A percentile compares a stretch with the other conserved stretches of the same genome.
phyloP scores from a whole-genome alignment of 1,140 invertebrate genomes.

The Kradibia gibbosae region DNA sequence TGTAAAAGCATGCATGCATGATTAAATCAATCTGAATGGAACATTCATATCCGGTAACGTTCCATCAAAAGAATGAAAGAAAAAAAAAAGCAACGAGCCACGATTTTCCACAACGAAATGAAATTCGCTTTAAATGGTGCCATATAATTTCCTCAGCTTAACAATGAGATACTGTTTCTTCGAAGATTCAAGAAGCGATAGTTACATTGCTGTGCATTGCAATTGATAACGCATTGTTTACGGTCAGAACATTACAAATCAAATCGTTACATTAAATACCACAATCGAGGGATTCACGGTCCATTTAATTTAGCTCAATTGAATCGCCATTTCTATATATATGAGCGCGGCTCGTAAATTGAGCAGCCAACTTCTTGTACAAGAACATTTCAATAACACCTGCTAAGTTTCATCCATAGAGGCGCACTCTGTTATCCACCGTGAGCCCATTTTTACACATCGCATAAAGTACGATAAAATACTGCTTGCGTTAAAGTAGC shows the following conservation, averaged over 20 bases:
- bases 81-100: background rate
- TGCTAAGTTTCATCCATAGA: background rate
- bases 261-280: slow-evolving; percentile 21
- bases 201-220: background rate
- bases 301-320: slow-evolving; percentile 17
- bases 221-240: slow-evolving; percentile 26
- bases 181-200: background rate
- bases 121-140: background rate
- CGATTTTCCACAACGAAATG: background rate
- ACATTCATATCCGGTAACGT: no score
- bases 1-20: no score
- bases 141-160: background rate
- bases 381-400: background rate
- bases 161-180: background rate
- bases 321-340: background rate
- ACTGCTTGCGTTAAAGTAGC: no score
- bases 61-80: background rate
- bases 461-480: no score
- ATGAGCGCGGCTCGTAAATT: background rate
- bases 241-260: background rate
- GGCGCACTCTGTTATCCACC: no score
- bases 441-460: no score
- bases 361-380: background rate
- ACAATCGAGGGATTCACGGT: slow-evolving; percentile 2
- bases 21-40: no score